Evolutionary conservation across 1,140 invertebrate genomes (phyloP), one percentile per base, ranked within the genome.

Genomic region (Heliconius nattereri): DNA sequence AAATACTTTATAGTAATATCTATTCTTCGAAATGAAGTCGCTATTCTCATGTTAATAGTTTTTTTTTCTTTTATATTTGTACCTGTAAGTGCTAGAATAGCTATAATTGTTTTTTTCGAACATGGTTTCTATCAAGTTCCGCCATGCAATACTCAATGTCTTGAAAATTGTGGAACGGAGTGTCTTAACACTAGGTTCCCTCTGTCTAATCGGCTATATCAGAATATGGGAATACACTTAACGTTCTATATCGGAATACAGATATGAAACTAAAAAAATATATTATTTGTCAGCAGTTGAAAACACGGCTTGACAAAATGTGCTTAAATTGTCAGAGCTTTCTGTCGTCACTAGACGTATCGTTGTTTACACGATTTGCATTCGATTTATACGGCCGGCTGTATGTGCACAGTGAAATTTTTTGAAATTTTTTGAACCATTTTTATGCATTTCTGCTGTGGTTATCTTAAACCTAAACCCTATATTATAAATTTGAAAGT

Each of bases 341-440:
- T 76, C 75, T 49, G 40, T 40, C 54, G 32, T n/a, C 75, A 49
- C 75, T 71, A 37, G 75, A 76, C 75, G 66, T 71, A 71, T 66
- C 35, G 75, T 71, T 76, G 75, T 76, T 76, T 76, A 71, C 75
- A 23, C 40, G 7, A 45, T 76, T 76, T 71, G 40, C 60, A 76
- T 32, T 29, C 57, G 54, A 76, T 76, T 76, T 76, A 71, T 76
- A 26, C 23, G 60, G 8, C 37, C 66, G 40, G 45, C 60, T 52
- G 75, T 13, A 66, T 26, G 60, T 66, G 60, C 13, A 66, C 26
- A 66, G 60, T 60, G n/a, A 66, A 66, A 26, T 29, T 29, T 66
- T 29, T n/a, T n/a, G n/a, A 26, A 66, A 16, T 23, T 60, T 60
- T 60, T 26, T 6, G 49, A 1, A 20, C 3, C 5, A 9, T 26